Conservation (phyloP, 2,113 vertebrate genomes). For the Grantiella picta region DNA sequence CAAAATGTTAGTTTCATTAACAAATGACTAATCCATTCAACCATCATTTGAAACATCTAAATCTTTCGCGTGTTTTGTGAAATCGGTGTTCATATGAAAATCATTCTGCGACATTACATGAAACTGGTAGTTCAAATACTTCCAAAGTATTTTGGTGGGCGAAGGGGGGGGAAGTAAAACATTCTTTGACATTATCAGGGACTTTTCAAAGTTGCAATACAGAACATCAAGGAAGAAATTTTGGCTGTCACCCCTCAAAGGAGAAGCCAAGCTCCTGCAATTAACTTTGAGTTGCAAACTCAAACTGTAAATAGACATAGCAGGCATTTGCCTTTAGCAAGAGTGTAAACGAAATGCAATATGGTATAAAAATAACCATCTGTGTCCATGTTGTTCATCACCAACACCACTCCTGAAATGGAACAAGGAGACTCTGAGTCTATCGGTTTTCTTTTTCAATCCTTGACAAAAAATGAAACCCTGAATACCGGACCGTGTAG, state of each 20-base stretch:
- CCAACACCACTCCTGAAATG: accelerated
- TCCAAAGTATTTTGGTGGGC: not conserved
- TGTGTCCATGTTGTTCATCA: not conserved
- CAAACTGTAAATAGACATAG: not conserved
- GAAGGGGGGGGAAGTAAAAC: not conserved
- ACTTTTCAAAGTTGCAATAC: not conserved
- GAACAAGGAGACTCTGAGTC: not conserved
- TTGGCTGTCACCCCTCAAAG: not conserved
- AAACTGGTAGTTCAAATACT: not conserved
- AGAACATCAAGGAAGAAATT: not conserved
- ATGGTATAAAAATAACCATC: not conserved
- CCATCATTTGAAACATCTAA: not conserved
- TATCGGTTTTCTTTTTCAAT: not conserved
- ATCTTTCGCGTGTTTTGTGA: not conserved
- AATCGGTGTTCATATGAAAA: not conserved
- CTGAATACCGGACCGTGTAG: not conserved
- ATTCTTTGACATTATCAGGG: not conserved
- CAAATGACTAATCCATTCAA: not conserved
- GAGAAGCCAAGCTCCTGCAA: not conserved
- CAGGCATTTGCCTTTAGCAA: not conserved
- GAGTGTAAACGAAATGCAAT: not conserved
- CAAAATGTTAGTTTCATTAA: not conserved
- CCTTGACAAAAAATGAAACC: not conserved
- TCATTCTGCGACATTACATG: not conserved
- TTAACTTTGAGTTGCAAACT: not conserved